Evolutionary conservation across 2,888 invertebrate genomes (phyloP), one percentile per base, ranked within the genome.

Genomic region (Cremastinae sp.): DNA sequence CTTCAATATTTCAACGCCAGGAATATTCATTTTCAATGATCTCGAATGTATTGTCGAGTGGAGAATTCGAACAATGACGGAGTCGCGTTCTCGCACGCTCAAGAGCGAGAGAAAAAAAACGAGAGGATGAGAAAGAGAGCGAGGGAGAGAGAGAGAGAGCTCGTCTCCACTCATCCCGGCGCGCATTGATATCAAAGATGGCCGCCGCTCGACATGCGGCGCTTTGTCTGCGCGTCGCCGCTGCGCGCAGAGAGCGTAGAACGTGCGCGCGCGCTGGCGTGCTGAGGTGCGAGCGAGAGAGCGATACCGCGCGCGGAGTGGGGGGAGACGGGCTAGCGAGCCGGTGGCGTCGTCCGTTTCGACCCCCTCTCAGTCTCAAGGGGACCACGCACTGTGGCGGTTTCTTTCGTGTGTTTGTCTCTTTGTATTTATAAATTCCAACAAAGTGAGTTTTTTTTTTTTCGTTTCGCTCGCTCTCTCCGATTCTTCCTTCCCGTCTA

Each of bases 181-280:
- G 70, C 73, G 69, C 73, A 79, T 77, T 79, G 79, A 75, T 79
- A 78, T 76, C 73, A 75, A 80, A 80, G 78, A 80, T 80, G 80
- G 79, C 80, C 77, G 80, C 39, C 74, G 76, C 66, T 65, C 71
- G 78, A 14, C 56, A 70, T 66, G 79, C 76, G 80, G 75, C 79
- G 79, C 76, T 76, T 74, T 73, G 72, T 72, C 71, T 80, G 80
- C 80, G 80, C 80, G 78, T 66, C 70, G 47, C 22, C 47, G 72
- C 37, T 79, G 80, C 80, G 79, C 79, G 74, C 45, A 56, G 43
- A 64, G 55, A 28, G 53, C 55, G 39, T 10, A 55, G 71, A 71
- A 59, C 77, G 81, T 56, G 72, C 45, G 74, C 77, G 78, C 69
- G 76, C 74, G 71, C 56, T 65, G 61, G 64, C 75, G 66, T 73